These are phyloP conservation scores for Zootermopsis nevadensis DNA, from an alignment of 2,888 invertebrate genomes.

Conservation along the genomic window DNA sequence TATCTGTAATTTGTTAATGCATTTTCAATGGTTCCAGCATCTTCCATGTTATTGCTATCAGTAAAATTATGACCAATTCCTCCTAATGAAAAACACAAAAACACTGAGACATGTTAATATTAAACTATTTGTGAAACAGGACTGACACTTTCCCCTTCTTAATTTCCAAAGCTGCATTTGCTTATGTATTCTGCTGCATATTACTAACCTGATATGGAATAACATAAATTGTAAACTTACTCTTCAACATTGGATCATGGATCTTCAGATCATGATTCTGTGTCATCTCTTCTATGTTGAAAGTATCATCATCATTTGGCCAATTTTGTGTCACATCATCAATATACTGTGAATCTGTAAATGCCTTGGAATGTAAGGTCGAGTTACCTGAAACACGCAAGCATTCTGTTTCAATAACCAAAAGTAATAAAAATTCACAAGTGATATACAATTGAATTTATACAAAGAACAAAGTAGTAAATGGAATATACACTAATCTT, in stretches of 20 bases:
- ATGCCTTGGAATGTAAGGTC: background rate
- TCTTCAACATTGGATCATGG: slow-evolving; percentile 57
- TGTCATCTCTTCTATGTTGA: slow-evolving; percentile 46
- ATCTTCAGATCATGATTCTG: slow-evolving; percentile 59
- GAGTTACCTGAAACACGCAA: too few species aligned
- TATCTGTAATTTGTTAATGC: too few species aligned
- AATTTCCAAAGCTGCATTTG: background rate
- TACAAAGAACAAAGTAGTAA: too few species aligned
- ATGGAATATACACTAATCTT: too few species aligned
- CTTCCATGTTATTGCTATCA: too few species aligned
- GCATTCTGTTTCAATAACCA: too few species aligned
- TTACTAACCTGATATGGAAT: background rate
- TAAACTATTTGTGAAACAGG: background rate
- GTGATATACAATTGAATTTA: too few species aligned
- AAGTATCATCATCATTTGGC: slow-evolving; percentile 17
- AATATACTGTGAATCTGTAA: slow-evolving; percentile 1
- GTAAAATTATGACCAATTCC: background rate
- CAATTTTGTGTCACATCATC: slow-evolving; percentile 16
- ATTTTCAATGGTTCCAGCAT: too few species aligned
- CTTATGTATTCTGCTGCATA: background rate
- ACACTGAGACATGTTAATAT: background rate
- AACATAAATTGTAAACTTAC: slow-evolving; percentile 10
- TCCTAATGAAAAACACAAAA: background rate
- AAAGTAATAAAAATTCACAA: too few species aligned
- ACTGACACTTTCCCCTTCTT: too few species aligned